Conservation (phyloP, 2,113 vertebrate genomes). For the human (Homo sapiens) region DNA sequence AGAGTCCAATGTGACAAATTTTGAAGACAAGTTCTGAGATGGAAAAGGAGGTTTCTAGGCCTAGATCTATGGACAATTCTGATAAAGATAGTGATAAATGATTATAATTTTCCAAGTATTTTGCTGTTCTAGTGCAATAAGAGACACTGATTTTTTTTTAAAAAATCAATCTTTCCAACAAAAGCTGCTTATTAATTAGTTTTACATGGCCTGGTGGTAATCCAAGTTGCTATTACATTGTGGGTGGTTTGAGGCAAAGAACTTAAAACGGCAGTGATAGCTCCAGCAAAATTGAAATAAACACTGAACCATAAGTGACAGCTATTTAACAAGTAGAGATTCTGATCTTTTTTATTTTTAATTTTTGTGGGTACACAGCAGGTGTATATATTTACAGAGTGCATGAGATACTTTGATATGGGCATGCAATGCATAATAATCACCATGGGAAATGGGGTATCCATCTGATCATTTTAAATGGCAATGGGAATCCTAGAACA, state of each 20-base stretch:
- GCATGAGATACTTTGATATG: no score
- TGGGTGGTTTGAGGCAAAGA: not conserved
- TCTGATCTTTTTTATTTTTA: not conserved
- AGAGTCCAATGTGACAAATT: not conserved
- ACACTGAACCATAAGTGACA: not conserved
- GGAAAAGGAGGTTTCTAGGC: not conserved
- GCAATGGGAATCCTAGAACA: not conserved
- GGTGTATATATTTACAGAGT: no score
- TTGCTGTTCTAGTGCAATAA: not conserved
- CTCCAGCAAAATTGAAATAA: not conserved
- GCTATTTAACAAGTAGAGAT: constrained; percentile 5
- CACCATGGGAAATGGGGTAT: no score
- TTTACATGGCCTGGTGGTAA: not conserved
- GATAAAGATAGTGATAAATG: not conserved
- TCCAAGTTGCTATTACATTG: not conserved
- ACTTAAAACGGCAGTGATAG: not conserved
- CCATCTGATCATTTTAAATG: constrained; percentile 15
- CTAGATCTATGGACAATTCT: not conserved
- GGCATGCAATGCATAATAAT: no score
- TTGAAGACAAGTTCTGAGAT: not conserved
- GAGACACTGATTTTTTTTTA: not conserved
- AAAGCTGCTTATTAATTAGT: not conserved
- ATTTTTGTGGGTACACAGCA: no score
- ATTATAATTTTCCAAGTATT: not conserved
- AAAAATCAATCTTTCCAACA: not conserved